phyloP scores from a whole-genome alignment of 2,113 vertebrate genomes.

The Stigmatopora nigra region DNA sequence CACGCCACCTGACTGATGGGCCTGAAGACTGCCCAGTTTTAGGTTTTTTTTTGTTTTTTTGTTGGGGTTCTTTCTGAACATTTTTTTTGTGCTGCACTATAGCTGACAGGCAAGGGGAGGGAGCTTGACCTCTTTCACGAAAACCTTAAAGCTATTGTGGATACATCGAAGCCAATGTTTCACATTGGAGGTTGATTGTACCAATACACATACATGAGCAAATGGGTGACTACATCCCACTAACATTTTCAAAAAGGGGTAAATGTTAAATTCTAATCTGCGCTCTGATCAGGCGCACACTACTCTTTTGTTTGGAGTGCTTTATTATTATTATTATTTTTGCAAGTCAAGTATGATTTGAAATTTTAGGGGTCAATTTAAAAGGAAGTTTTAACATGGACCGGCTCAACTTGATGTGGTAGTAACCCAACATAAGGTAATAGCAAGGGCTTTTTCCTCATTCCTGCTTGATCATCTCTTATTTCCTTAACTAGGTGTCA shows the following conservation, averaged over 20 bases:
- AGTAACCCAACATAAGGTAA: slow-evolving; percentile 43
- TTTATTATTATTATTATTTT: slow-evolving; percentile 25
- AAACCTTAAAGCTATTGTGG: slow-evolving; percentile 70
- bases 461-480: slow-evolving; percentile 12
- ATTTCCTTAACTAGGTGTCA: slow-evolving; percentile 20
- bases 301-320: slow-evolving; percentile 51
- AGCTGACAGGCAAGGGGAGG: slow-evolving; percentile 57
- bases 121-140: slow-evolving; percentile 41
- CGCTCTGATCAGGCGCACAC: slow-evolving; percentile 36
- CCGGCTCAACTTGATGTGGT: slow-evolving; percentile 10
- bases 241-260: slow-evolving; percentile 15
- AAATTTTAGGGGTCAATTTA: slow-evolving; percentile 50
- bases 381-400: slow-evolving; percentile 22
- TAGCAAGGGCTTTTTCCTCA: slow-evolving; percentile 60
- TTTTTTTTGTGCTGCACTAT: slow-evolving; percentile 70
- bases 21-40: slow-evolving; percentile 62
- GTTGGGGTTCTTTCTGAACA: slow-evolving; percentile 55
- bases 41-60: slow-evolving; percentile 59
- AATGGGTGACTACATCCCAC: slow-evolving; percentile 32
- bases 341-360: slow-evolving; percentile 43
- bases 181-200: slow-evolving; percentile 58
- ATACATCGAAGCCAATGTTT: slow-evolving; percentile 56
- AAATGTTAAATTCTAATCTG: slow-evolving; percentile 41
- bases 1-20: slow-evolving; percentile 63
- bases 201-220: slow-evolving; percentile 29